Evolutionary conservation across 2,888 invertebrate genomes (phyloP), one percentile per base, ranked within the genome.

Genomic region (Ophioninae sp.): DNA sequence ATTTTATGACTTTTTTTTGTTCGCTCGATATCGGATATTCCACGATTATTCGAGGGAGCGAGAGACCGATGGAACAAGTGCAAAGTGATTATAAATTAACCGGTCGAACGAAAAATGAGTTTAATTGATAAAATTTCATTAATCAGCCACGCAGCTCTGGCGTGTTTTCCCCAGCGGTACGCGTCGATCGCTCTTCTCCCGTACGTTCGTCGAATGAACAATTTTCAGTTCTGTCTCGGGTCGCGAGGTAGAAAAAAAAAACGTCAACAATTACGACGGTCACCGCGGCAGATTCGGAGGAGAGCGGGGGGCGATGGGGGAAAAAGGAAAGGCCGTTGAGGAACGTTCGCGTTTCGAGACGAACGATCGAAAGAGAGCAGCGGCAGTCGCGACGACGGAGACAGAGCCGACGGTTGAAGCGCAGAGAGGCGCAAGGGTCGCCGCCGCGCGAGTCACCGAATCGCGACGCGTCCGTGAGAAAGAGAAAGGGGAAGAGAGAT

Each of bases 331-430:
- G 75, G 59, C 57, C n/a, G 8, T 57, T 76, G 73, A 83, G 64
- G 76, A 76, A 81, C 69, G 62, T 73, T 77, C 68, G 39, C 65
- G 61, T 81, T 83, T 65, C 20, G 21, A 23, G 44, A 77, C 59
- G 67, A 67, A 80, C 64, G 57, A 64, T 44, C 44, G 61, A 65
- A 77, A 64, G 62, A 62, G 79, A 39, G 80, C 80, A 62, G 61
- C 80, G 56, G 61, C 37, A 76, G 69, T 65, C 69, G 64, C 79
- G 83, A 81, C 75, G 78, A 78, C 39, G 70, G 78, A 67, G 83
- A 83, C 77, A 80, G n/a, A 80, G 21, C 44, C 59, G 2, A 30
- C n/a, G 20, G 30, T 30, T 17, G 56, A 70, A 64, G 57, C 64
- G 62, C 77, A 61, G 59, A 77, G 69, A 81, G 73, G 74, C 56